These are phyloP conservation scores for Myiozetetes cayanensis DNA, from an alignment of 2,113 vertebrate species.

Conservation along the genomic window DNA sequence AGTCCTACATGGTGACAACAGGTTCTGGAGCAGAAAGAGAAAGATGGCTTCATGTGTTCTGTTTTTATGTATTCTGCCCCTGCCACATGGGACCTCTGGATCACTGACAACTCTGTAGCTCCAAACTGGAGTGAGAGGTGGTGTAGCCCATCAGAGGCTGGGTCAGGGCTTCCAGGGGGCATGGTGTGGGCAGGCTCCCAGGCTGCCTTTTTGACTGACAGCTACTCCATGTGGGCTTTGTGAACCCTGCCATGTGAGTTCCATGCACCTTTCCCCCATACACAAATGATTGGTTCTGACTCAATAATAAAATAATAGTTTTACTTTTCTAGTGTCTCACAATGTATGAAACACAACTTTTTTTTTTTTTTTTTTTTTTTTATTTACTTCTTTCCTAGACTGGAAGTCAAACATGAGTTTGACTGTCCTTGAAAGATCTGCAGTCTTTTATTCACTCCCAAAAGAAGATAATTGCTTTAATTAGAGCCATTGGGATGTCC, in stretches of 20 bases:
- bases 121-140: background rate
- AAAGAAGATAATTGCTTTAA: background rate
- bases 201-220: background rate
- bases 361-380: background rate
- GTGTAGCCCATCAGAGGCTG: background rate
- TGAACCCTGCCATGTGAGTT: background rate
- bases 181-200: background rate
- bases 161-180: background rate
- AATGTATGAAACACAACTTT: background rate
- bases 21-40: background rate
- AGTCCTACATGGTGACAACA: background rate
- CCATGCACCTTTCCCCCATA: background rate
- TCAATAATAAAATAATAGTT: background rate
- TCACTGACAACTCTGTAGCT: background rate
- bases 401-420: background rate
- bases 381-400: background rate
- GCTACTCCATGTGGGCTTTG: background rate
- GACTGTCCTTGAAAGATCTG: background rate
- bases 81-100: background rate
- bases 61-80: background rate
- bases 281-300: background rate
- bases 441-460: background rate
- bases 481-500: background rate
- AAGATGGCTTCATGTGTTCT: background rate
- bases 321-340: background rate